These are phyloP conservation scores for Planococcus citri DNA, from an alignment of 1,140 invertebrate species.

Conservation along the genomic window DNA sequence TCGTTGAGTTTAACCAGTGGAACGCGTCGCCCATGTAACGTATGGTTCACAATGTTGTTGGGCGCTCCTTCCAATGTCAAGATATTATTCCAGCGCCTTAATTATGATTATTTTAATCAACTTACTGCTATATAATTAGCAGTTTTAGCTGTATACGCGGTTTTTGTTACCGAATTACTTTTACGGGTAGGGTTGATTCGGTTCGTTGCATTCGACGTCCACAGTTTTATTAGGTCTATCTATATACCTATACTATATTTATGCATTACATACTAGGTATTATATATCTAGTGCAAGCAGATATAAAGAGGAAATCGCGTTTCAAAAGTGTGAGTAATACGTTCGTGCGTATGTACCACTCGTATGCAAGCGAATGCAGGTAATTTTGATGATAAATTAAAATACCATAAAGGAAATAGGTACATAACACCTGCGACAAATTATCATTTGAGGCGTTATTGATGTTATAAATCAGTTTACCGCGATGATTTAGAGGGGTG, in stretches of 20 bases:
- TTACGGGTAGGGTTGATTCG: background rate
- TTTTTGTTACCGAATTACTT: conserved; percentile 7
- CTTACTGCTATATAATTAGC: conserved; percentile 11
- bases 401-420: background rate
- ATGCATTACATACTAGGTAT: background rate
- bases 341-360: background rate
- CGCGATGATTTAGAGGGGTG: background rate
- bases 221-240: background rate
- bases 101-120: conserved; percentile 17
- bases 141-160: background rate
- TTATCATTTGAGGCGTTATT: background rate
- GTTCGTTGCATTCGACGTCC: background rate
- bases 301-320: background rate
- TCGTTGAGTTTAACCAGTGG: background rate
- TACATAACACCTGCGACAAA: background rate
- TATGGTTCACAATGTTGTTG: background rate
- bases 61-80: background rate
- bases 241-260: too few species aligned
- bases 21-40: background rate
- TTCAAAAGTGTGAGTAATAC: background rate
- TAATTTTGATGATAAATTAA: background rate
- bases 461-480: background rate
- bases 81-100: background rate
- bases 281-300: background rate
- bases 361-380: background rate